These are phyloP conservation scores for Amphipyra tragopoginis DNA, from an alignment of 2,888 invertebrate genomes.

Conservation along the genomic window DNA sequence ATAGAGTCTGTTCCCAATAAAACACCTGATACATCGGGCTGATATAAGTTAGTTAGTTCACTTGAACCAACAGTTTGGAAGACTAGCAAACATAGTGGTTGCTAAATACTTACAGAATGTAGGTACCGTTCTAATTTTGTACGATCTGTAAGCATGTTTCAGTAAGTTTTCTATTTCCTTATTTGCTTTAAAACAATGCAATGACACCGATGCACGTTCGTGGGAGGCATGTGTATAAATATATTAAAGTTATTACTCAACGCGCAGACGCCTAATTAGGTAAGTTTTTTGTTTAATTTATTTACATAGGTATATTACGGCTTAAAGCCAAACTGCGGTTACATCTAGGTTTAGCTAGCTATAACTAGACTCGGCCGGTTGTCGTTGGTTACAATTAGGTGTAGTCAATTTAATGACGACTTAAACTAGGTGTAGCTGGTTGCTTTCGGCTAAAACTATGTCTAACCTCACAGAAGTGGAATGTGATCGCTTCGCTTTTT, in stretches of 20 bases:
- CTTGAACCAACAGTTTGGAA: conserved; percentile 60
- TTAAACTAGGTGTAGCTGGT: too few species aligned
- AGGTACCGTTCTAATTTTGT: conserved; percentile 58
- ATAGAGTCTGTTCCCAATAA: conserved; percentile 57
- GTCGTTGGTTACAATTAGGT: too few species aligned
- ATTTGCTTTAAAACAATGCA: conserved; percentile 46
- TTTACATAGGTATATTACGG: too few species aligned
- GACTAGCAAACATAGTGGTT: conserved; percentile 40
- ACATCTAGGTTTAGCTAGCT: too few species aligned
- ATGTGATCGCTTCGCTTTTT: too few species aligned
- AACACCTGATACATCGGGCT: conserved; percentile 61
- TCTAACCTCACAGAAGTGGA: too few species aligned
- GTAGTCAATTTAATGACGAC: too few species aligned
- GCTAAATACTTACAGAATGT: conserved; percentile 57
- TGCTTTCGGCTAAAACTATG: too few species aligned
- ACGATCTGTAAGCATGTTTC: conserved; percentile 47
- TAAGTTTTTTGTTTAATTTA: background rate
- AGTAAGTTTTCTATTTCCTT: conserved; percentile 47
- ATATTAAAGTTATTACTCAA: conserved; percentile 11
- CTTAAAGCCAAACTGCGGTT: too few species aligned
- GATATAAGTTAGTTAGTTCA: conserved; percentile 53
- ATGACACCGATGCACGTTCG: conserved; percentile 25
- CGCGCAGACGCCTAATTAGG: background rate
- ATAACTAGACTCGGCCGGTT: too few species aligned
- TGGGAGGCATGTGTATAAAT: conserved; percentile 5